phyloP scores from a whole-genome alignment of 1,140 invertebrate species.

The Drosophila kikkawai region DNA sequence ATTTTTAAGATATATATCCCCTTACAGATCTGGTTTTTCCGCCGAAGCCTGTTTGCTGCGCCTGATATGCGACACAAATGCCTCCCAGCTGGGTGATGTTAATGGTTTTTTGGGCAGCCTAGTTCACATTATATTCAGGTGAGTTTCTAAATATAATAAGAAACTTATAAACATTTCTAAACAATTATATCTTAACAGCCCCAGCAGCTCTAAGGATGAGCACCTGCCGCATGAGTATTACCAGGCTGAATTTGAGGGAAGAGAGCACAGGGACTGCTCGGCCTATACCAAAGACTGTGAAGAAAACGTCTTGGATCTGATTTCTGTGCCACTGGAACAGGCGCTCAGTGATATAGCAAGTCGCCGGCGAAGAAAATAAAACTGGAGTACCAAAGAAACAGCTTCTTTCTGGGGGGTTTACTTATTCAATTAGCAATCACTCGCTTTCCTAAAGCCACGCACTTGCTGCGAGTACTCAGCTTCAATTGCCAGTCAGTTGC shows the following conservation, averaged over 20 bases:
- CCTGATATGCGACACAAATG: slow-evolving; percentile 77
- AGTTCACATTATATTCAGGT: slow-evolving; percentile 76
- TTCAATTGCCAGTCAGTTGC: slow-evolving; percentile 43
- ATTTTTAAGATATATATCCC: no score
- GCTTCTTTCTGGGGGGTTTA: slow-evolving; percentile 27
- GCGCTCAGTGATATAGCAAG: slow-evolving; percentile 46
- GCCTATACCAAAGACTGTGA: slow-evolving; percentile 77
- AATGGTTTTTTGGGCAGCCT: slow-evolving; percentile 77
- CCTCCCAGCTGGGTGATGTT: slow-evolving; percentile 63
- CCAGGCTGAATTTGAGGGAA: slow-evolving; percentile 86
- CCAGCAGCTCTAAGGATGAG: slow-evolving; percentile 86
- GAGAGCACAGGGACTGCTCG: slow-evolving; percentile 70
- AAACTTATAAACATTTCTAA: rapidly evolving
- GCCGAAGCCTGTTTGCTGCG: slow-evolving; percentile 69
- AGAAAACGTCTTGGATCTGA: slow-evolving; percentile 69
- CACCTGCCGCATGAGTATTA: slow-evolving; percentile 86
- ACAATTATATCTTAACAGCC: slow-evolving; percentile 72
- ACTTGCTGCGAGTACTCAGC: slow-evolving; percentile 24
- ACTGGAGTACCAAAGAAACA: slow-evolving; percentile 35
- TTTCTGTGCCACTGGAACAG: slow-evolving; percentile 68
- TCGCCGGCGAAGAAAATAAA: slow-evolving; percentile 64
- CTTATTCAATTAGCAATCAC: slow-evolving; percentile 35
- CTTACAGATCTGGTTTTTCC: slow-evolving; percentile 58
- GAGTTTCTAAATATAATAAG: background rate
- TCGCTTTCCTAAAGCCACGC: slow-evolving; percentile 22